Evolutionary conservation across 2,113 vertebrate genomes (phyloP), one percentile per base, ranked within the genome.

Genomic region (Melanerpes formicivorus): DNA sequence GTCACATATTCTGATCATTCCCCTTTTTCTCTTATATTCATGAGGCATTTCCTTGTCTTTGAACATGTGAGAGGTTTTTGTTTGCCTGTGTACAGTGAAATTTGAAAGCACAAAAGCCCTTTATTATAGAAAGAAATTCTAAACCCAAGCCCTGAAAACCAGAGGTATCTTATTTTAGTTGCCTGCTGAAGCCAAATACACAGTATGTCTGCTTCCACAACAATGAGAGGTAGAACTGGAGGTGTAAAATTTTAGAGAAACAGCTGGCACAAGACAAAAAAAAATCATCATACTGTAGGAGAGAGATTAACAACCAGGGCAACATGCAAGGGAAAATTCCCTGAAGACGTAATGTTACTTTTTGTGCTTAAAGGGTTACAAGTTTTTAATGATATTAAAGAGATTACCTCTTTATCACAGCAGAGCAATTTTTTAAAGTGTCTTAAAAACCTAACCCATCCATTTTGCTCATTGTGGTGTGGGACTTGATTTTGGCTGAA

Each of bases 1-100:
- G 89, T 77, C 79, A 94, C 65, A 85, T 44, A 60, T 87, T 82
- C 48, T 90, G 64, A 59, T 94, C 56, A 60, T 72, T 90, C 92
- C 79, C 81, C 69, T 90, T 94, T 92, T 95, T 88, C 81, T 63
- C 75, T 96, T 96, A 90, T 89, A 87, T 80, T 90, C 78, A 93
- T 84, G 90, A 96, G 92, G 92, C 64, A 67, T 84, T 94, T 95
- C 78, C 88, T 96, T 94, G 95, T 95, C 90, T 95, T 88, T 90
- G 78, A 94, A 93, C 75, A 92, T 96, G 92, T 95, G 89, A 87
- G 89, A 87, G 90, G 76, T 96, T 95, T 95, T 96, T 96, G 93
- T 96, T 93, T 96, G 84, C 60, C 90, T 52, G 26, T 90, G 84
- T 87, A 82, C 71, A 89, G 81, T 95, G 95, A 96, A 95, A 96